A percentile compares a stretch with the other conserved stretches of the same genome.
phyloP scores from a whole-genome alignment of 2,113 vertebrate genomes.

The Forbesichthys papilliferus region DNA sequence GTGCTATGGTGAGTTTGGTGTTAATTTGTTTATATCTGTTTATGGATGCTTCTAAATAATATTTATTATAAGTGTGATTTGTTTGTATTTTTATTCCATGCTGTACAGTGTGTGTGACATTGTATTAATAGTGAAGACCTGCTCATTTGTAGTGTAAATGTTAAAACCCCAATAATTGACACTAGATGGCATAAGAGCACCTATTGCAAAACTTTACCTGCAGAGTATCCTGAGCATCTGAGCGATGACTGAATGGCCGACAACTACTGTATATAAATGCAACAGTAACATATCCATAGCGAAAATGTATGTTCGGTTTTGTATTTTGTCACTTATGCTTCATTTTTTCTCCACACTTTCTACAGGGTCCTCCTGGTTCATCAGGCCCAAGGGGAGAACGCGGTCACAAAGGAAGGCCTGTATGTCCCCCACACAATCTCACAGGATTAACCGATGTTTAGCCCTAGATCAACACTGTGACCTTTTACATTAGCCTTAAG shows the following conservation, averaged over 20 bases:
- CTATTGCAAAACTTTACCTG: constrained; percentile 26
- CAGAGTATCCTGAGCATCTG: neutral
- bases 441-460: neutral
- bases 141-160: neutral
- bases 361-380: constrained; percentile 91
- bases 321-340: neutral
- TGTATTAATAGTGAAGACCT: no score
- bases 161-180: constrained; percentile 36
- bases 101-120: no score
- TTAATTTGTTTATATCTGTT: neutral
- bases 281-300: neutral
- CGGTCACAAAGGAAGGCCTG: constrained; percentile 91
- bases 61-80: neutral
- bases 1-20: constrained; percentile 83
- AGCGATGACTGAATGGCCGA: neutral
- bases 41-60: neutral
- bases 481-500: neutral
- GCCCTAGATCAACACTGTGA: neutral
- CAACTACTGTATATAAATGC: neutral
- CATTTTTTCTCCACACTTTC: constrained; percentile 29
- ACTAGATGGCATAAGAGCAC: constrained; percentile 73
- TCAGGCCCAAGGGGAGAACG: constrained; percentile 87
- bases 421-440: constrained; percentile 64
- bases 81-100: no score
- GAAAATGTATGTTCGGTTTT: neutral